Evolutionary conservation across 2,888 invertebrate species (phyloP), one percentile per base, ranked within the genome.

Genomic region (Dendrolimus houi): DNA sequence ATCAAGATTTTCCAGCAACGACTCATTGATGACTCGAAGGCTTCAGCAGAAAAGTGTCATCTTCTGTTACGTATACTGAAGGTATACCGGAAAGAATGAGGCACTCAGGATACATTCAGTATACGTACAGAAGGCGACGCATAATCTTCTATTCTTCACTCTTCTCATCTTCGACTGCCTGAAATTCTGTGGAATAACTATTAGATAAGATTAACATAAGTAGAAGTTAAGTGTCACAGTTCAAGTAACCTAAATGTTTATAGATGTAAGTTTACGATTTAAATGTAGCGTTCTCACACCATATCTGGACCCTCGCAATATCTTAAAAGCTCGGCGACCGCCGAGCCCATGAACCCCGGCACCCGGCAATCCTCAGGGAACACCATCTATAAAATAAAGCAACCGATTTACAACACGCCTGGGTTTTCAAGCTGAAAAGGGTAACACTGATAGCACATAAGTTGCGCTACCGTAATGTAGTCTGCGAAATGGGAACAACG

Each of bases 51-150:
- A 82, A 85, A 91, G 96, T 97, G 96, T 94, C 94, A 94, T 96
- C 96, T 97, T 97, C 96, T 97, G 97, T 97, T 97, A 98, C 97
- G 97, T 98, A 98, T 98, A 97, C 97, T 97, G 97, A 97, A 97
- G 97, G 97, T 98, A 98, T 97, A 97, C 97, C 97, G 97, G 97
- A 97, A 95, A 96, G 94, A 90, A 87, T 90, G 93, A 94, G 92
- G 95, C 97, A 97, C 97, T 97, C 97, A 97, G 97, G 97, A 97
- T 97, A 98, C 97, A 97, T 97, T 97, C 97, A 97, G 97, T 98
- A 97, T 98, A 98, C 97, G 97, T 97, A 95, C 96, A 97, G 96
- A 97, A 96, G 95, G 96, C 95, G 92, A 92, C 92, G 92, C 93
- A 85, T 81, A 77, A 62, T 88, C 92, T 91, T 88, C 92, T 78